Percentiles rank a stretch among this genome's conserved stretches.
Conservation (phyloP, 35 echinoderm and acorn worm species). For the Heliocidaris tuberculata region DNA sequence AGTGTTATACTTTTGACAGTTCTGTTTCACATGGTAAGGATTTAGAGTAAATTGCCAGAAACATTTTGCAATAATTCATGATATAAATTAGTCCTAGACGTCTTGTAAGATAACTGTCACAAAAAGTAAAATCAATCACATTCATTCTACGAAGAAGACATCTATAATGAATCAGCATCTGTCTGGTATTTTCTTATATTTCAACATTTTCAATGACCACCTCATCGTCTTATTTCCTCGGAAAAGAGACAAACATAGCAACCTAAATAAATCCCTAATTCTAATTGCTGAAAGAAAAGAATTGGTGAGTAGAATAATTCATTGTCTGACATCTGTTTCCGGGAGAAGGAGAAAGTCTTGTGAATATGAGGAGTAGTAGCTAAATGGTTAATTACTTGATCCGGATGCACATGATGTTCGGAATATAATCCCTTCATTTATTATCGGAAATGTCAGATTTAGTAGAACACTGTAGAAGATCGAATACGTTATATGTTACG, state of each 20-base stretch:
- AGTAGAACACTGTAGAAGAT: not conserved
- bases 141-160: no score
- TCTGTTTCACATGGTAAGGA: no score
- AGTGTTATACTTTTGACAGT: no score
- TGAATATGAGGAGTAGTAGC: not conserved
- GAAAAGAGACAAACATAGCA: not conserved
- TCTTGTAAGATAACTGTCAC: no score
- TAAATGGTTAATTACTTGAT: not conserved
- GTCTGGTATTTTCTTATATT: not conserved
- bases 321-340: constrained; percentile 3
- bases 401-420: not conserved
- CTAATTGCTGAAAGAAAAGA: not conserved
- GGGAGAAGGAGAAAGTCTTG: not conserved
- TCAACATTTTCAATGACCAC: not conserved
- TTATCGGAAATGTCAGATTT: constrained; percentile 18
- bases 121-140: no score
- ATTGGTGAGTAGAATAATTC: not conserved
- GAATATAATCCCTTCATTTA: not conserved
- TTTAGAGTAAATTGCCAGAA: no score
- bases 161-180: not conserved
- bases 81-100: no score
- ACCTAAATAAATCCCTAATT: not conserved
- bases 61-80: no score
- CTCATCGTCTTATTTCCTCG: not conserved
- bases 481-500: not conserved